Conservation (phyloP, 2,888 invertebrate genomes). For the Pherbina coryleti region DNA sequence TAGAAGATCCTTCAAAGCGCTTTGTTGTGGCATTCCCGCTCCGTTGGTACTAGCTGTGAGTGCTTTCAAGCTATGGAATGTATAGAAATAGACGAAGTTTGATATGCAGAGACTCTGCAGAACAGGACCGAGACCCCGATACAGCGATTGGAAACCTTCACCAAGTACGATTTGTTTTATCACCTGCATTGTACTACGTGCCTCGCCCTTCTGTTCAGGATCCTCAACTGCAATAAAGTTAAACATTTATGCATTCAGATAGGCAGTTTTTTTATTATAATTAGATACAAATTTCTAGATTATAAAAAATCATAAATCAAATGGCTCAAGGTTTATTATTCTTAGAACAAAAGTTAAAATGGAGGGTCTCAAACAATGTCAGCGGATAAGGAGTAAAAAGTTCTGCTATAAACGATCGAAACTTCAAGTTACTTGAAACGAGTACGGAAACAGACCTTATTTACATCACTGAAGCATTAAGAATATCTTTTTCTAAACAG, state of each 20-base stretch:
- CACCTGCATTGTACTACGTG: slow-evolving; percentile 77
- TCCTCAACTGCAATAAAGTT: slow-evolving; percentile 76
- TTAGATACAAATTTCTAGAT: not conserved
- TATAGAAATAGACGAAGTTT: slow-evolving; percentile 95
- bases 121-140: slow-evolving; percentile 82
- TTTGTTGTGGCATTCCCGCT: slow-evolving; percentile 65
- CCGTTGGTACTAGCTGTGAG: slow-evolving; percentile 66
- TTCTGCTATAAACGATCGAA: too few relatives aligned
- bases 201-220: slow-evolving; percentile 73
- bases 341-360: too few relatives aligned
- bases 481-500: too few relatives aligned
- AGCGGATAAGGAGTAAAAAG: too few relatives aligned
- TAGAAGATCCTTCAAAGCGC: slow-evolving; percentile 80
- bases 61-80: slow-evolving; percentile 86
- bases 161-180: slow-evolving; percentile 76
- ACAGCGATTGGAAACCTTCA: slow-evolving; percentile 78
- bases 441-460: too few relatives aligned
- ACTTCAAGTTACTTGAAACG: too few relatives aligned
- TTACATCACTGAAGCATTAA: too few relatives aligned
- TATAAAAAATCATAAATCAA: not conserved
- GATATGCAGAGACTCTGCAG: slow-evolving; percentile 87
- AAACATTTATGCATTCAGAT: not conserved
- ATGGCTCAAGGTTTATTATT: too few relatives aligned
- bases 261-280: not conserved
- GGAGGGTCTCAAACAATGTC: too few relatives aligned